These are phyloP conservation scores for Serrognathus titanus DNA, from an alignment of 2,888 invertebrate genomes.

Conservation along the genomic window DNA sequence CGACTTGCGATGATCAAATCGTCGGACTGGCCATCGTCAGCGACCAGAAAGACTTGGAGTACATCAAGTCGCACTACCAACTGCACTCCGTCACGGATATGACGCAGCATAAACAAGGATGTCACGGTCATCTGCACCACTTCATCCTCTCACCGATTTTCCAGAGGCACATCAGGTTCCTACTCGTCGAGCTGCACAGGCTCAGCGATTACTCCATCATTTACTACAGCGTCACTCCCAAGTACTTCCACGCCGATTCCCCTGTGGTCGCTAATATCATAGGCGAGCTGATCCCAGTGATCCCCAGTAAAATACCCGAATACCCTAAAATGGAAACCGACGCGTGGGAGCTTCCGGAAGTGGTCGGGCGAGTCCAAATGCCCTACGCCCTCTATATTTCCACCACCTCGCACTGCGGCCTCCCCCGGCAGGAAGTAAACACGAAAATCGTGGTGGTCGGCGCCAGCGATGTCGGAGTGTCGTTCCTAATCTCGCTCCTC, in stretches of 20 bases:
- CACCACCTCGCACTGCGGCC: constrained; percentile 52
- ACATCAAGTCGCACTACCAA: constrained; percentile 44
- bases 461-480: constrained; percentile 60
- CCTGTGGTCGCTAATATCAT: constrained; percentile 32
- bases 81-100: constrained; percentile 43
- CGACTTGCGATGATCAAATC: constrained; percentile 2
- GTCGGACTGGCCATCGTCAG: constrained; percentile 38
- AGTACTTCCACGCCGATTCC: constrained; percentile 29
- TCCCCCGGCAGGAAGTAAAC: constrained; percentile 54
- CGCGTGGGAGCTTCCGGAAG: constrained; percentile 21
- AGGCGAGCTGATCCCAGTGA: constrained; percentile 33
- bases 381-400: constrained; percentile 56
- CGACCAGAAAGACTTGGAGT: constrained; percentile 40
- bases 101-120: constrained; percentile 35
- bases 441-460: constrained; percentile 64
- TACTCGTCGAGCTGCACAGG: constrained; percentile 61
- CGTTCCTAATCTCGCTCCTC: constrained; percentile 60
- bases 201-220: constrained; percentile 53
- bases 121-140: constrained; percentile 47
- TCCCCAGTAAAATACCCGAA: constrained; percentile 34
- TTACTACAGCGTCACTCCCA: constrained; percentile 56
- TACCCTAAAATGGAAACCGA: constrained; percentile 14
- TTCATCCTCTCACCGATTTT: constrained; percentile 59
- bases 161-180: constrained; percentile 55
- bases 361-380: constrained; percentile 23